Base-by-base conservation (phyloP, 2,797 vertebrate genomes). In the Chlorospingus flavigularis region DNA sequence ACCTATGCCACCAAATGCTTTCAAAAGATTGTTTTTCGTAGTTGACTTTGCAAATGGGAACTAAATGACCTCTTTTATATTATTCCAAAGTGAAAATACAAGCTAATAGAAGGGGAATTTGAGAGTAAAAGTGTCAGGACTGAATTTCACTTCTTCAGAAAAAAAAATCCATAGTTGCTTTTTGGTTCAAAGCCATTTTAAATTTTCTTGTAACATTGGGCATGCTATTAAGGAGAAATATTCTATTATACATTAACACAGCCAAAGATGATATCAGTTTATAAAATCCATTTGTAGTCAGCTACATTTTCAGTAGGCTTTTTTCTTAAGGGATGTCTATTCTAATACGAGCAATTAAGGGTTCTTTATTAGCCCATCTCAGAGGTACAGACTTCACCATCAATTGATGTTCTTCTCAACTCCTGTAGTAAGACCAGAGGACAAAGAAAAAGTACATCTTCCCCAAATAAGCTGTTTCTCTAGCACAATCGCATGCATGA, bases 261-360 rank as follows among this genome's bases (percentile, higher is more conserved):
- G 86, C 70, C 95, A 94, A 92, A 90, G 66, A 95, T 95, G 31
- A 63, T 84, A 88, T 84, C 88, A 88, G 57, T 66, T 61, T 81
- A 78, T 92, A 79, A 88, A 90, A 86, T 60, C 67, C 40, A 86
- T 94, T 78, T 81, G 70, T 62, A 94, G 83, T 84, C 92, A 93
- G 92, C 86, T 62, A 70, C 60, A 62, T 84, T 90, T 91, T 90
- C 81, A 77, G 50, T 67, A 86, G 43, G 72, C 75, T 87, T 92
- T 94, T 92, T 94, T 77, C 89, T 83, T 90, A 67, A 67, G 67
- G n/a, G 48, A 35, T 65, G 51, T 78, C 63, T 79, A 55, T 57
- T 76, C 47, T 77, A 82, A 86, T 65, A 37, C 14, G 92, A 86
- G 57, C 75, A 88, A 86, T 90, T 94, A 92, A 83, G 61, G 14